phyloP scores from a whole-genome alignment of 2,888 invertebrate species.

The Altica lythri region DNA sequence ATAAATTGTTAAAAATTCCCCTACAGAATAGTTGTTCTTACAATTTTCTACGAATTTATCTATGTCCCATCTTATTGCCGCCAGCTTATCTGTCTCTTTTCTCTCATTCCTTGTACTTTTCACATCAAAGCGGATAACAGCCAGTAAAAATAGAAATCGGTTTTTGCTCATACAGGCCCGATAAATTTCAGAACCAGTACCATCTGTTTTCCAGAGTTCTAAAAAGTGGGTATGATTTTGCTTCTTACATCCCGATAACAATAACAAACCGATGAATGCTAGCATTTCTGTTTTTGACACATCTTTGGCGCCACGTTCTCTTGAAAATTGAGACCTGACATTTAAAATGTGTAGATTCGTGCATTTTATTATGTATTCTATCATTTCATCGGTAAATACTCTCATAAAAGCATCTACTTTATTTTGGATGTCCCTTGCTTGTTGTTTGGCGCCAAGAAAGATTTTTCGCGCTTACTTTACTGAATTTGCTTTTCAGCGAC shows the following conservation, averaged over 20 bases:
- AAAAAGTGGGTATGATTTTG: constrained; percentile 37
- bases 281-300: constrained; percentile 33
- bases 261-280: constrained; percentile 35
- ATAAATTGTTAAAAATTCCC: constrained; percentile 10
- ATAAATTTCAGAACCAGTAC: constrained; percentile 39
- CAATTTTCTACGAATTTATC: constrained; percentile 20
- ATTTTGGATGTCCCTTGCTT: constrained; percentile 14
- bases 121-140: constrained; percentile 22
- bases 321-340: constrained; percentile 26
- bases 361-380: constrained; percentile 34
- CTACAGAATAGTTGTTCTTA: constrained; percentile 8
- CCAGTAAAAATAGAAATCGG: constrained; percentile 31
- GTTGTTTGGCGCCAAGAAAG: constrained; percentile 27
- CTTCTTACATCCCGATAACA: constrained; percentile 35
- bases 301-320: constrained; percentile 34
- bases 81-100: constrained; percentile 36
- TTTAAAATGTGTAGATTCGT: constrained; percentile 37
- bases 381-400: constrained; percentile 25
- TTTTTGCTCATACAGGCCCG: constrained; percentile 35
- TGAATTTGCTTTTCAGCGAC: constrained; percentile 30
- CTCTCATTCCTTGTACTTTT: constrained; percentile 24
- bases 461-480: constrained; percentile 34
- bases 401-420: constrained; percentile 8
- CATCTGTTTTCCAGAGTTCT: constrained; percentile 38
- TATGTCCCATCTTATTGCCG: constrained; percentile 33